These are phyloP conservation scores for Phymanthus crucifer DNA, from an alignment of 92 coral and sea anemone genomes.

Conservation along the genomic window DNA sequence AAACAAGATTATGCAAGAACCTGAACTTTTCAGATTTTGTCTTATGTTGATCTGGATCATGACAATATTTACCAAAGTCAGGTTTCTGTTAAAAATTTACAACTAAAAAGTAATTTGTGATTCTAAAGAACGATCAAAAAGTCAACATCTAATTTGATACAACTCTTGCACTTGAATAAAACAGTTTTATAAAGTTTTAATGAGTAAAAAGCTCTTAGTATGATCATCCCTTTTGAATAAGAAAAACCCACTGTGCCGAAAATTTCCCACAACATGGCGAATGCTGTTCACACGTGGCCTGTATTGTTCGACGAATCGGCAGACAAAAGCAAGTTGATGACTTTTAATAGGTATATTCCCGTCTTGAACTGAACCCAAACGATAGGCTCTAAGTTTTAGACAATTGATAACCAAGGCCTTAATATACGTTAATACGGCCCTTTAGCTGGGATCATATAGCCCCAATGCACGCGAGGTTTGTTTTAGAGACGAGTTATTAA, in stretches of 20 bases:
- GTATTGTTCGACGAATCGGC: neutral
- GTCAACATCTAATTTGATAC: neutral
- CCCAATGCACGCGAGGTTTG: neutral
- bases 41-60: neutral
- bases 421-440: neutral
- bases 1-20: neutral
- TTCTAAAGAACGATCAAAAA: neutral
- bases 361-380: neutral
- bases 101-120: neutral
- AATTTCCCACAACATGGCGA: conserved; percentile 7
- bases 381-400: neutral
- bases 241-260: neutral
- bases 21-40: neutral
- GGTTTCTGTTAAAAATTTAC: neutral
- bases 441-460: neutral
- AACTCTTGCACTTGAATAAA: conserved; percentile 2
- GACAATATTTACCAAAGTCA: neutral
- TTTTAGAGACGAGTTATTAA: neutral
- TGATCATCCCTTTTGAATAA: neutral
- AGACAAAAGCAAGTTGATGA: neutral
- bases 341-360: neutral
- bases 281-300: neutral
- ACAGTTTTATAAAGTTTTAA: neutral
- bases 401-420: neutral
- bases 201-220: neutral